Conservation (phyloP, 2,797 vertebrate genomes). For the Toxotes lorentzi region DNA sequence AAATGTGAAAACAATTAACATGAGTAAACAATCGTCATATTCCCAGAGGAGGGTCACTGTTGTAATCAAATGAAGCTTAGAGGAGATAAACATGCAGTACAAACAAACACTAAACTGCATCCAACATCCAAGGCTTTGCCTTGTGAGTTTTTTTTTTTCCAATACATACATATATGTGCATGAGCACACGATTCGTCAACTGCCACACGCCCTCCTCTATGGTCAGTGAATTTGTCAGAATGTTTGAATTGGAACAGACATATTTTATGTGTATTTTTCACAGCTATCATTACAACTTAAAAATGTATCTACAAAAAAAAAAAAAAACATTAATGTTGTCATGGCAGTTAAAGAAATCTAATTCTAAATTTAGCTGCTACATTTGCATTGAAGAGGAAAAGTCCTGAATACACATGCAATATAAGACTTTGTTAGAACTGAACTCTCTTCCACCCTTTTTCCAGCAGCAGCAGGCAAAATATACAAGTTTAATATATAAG, state of each 20-base stretch:
- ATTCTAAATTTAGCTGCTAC: neutral
- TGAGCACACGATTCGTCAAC: neutral
- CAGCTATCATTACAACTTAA: neutral
- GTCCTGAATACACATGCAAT: neutral
- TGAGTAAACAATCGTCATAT: conserved; percentile 41
- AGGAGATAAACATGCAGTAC: conserved; percentile 23
- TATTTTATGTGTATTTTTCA: conserved; percentile 24
- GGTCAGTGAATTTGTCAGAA: conserved; percentile 2
- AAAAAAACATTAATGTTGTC: neutral
- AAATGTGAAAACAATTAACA: conserved; percentile 53
- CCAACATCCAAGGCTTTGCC: conserved; percentile 16
- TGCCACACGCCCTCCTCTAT: neutral
- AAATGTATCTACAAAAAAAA: neutral
- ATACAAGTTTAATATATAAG: neutral
- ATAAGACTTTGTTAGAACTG: neutral
- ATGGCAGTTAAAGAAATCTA: neutral
- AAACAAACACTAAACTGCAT: conserved; percentile 44
- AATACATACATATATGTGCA: conserved; percentile 8
- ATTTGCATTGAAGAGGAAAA: neutral
- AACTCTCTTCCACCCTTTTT: neutral
- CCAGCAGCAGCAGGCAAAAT: neutral
- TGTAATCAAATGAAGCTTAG: conserved; percentile 12
- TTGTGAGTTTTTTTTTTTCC: conserved; percentile 4
- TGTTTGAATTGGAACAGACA: conserved; percentile 1
- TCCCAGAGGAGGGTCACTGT: conserved; percentile 56